Base-by-base conservation (phyloP, 2,113 vertebrate genomes). In the Dicentrarchus labrax region DNA sequence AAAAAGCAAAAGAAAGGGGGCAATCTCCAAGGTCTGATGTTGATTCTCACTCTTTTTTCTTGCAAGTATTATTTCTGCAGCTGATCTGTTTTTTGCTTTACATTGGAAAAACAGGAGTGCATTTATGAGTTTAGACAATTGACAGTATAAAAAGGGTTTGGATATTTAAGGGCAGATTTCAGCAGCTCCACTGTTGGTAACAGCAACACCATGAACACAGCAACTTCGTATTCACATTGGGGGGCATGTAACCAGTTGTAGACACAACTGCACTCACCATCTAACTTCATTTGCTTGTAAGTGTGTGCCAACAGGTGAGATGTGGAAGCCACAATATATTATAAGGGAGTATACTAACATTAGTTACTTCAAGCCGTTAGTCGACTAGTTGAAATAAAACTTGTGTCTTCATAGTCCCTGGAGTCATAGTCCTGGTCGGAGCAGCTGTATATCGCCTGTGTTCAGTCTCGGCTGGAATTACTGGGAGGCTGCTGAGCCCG, bases 281-380 rank as follows among this genome's bases (percentile, higher is more conserved):
- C 74, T 22, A 36, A 30, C 62, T 69, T 68, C 47, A 54, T 71
- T 75, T 71, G 59, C 47, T 80, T 16, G 10, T 59, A 59, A 75
- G 21, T 54, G 38, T 65, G 50, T 45, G 12, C 41, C 61, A 65
- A 48, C 56, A 71, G 21, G 59, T 65, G 59, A 72, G 6, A 22
- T 48, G 47, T 62, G 22, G 36, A 30, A 30, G 30, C 30, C 30
- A 30, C 30, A 30, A 30, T 30, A 30, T 30, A 30, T 30, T 30
- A 30, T 30, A 30, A 30, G 30, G 30, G 30, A 30, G 4, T 30
- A 3, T 30, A 30, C 30, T 30, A 30, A 30, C 30, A 30, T 30
- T 30, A 30, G 30, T 30, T 30, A 30, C 0, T 30, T 30, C 4
- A 30, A 30, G 30, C 30, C 2, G 30, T 30, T 30, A 30, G 30